Conservation (phyloP, 2,888 invertebrate species). For the Cephus pygmeus region DNA sequence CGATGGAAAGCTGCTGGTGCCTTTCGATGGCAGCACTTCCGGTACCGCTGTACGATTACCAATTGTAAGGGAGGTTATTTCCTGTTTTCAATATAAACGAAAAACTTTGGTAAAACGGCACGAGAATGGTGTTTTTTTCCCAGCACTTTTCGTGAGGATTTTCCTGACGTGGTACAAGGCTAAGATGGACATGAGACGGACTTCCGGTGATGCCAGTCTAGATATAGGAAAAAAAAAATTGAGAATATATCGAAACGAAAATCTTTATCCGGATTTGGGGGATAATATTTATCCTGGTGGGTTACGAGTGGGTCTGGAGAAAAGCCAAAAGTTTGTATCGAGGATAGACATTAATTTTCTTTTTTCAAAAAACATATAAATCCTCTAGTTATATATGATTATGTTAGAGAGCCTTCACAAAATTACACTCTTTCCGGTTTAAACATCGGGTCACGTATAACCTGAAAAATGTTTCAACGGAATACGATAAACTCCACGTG, state of each 20-base stretch:
- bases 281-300: slow-evolving; percentile 45
- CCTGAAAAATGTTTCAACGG: background rate
- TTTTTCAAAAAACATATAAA: background rate
- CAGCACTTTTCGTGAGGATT: background rate
- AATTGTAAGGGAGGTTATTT: background rate
- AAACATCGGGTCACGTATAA: background rate
- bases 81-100: slow-evolving; percentile 4
- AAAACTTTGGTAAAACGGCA: background rate
- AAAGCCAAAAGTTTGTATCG: background rate
- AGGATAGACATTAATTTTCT: background rate
- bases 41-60: background rate
- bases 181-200: background rate
- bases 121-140: background rate
- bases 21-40: slow-evolving; percentile 6
- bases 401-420: background rate
- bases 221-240: background rate
- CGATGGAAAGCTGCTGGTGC: background rate
- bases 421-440: background rate
- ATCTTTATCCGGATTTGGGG: slow-evolving; percentile 24
- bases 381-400: background rate
- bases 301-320: slow-evolving; percentile 43
- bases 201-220: background rate
- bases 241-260: background rate
- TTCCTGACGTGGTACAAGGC: background rate
- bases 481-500: background rate